Percentiles rank a stretch among this genome's conserved stretches.
Conservation (phyloP, 2,888 invertebrate species). For the Sympetrum striolatum region DNA sequence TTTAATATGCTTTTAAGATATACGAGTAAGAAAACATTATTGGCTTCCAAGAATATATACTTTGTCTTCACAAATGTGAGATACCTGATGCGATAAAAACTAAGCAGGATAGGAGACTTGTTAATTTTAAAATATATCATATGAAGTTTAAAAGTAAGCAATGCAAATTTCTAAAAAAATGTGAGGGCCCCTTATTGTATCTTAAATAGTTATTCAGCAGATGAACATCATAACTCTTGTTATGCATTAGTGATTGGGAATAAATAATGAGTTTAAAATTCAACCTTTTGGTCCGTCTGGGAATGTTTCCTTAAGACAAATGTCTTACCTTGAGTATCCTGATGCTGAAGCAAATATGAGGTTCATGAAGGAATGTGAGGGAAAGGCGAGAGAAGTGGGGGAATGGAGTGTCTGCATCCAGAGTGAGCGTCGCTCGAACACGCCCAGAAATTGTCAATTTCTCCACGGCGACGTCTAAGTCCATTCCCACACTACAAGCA, state of each 20-base stretch:
- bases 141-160: too few species aligned
- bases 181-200: too few species aligned
- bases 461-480: constrained; percentile 62
- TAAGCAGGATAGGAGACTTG: too few species aligned
- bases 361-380: constrained; percentile 62
- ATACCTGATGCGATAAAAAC: too few species aligned
- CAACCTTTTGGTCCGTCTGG: not conserved
- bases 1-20: too few species aligned
- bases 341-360: constrained; percentile 64
- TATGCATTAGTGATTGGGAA: not conserved
- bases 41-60: too few species aligned
- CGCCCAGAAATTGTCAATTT: constrained; percentile 61
- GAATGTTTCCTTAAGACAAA: not conserved
- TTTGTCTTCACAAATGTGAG: too few species aligned
- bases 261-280: not conserved
- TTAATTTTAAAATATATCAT: too few species aligned
- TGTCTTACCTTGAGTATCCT: constrained; percentile 56
- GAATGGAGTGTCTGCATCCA: constrained; percentile 62
- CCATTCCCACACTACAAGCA: constrained; percentile 59
- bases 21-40: too few species aligned
- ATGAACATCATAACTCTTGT: not conserved
- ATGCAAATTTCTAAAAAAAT: too few species aligned
- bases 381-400: constrained; percentile 63
- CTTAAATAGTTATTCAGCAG: not conserved
- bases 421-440: constrained; percentile 59